Evolutionary conservation across 2,888 invertebrate species (phyloP), one percentile per base, ranked within the genome.

Genomic region (Phengaris arion): DNA sequence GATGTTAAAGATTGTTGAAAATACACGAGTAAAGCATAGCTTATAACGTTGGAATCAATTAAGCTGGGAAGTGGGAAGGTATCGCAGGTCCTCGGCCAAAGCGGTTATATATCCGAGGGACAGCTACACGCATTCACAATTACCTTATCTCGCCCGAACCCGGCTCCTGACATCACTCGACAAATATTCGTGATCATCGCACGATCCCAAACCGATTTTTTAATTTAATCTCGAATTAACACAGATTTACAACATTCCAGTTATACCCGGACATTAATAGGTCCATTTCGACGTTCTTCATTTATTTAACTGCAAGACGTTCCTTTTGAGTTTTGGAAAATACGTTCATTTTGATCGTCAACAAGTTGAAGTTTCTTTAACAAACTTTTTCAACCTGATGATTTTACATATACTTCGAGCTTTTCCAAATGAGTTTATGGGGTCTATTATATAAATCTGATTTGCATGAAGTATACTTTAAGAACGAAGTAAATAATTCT

Each of bases 111-210:
- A 89, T 91, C 85, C 84, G 82, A 79, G 83, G 81, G 89, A 91
- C 92, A 90, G 90, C 83, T 87, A 92, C 92, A 91, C 83, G 91
- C 85, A 91, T 92, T 91, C 81, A 90, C 91, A 92, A 91, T 92
- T 91, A 92, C 88, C 87, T 90, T 92, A 92, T 92, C 92, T 87
- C 84, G 79, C 82, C 80, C 81, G 83, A 82, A 81, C 83, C 81
- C 81, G 84, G 83, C 89, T 88, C 84, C 89, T 91, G 89, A 90
- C 91, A 89, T 91, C 90, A 90, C 82, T 81, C 86, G 84, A 89
- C 91, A 88, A 90, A 88, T 87, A 90, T 91, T 88, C 83, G 84
- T 89, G 87, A 88, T 86, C 85, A 83, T 80, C 77, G 75, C 76
- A 76, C 77, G 78, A 75, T 77, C 68, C 73, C 70, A 74, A 76